phyloP scores from a whole-genome alignment of 2,888 invertebrate genomes.

The Lasioglossum villosulum region DNA sequence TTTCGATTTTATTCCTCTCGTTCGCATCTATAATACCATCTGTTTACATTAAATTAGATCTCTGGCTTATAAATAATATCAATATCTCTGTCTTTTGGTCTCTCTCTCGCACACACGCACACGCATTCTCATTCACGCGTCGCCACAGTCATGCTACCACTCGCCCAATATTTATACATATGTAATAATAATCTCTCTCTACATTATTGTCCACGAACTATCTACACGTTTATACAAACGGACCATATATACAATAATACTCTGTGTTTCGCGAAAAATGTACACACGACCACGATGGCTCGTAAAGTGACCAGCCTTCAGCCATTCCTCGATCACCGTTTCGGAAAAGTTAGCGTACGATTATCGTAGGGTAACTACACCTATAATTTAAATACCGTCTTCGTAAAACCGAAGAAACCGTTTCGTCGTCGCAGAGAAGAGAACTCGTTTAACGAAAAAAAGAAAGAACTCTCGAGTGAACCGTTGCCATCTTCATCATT shows the following conservation, averaged over 20 bases:
- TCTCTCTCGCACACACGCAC: constrained; percentile 48
- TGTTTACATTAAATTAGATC: constrained; percentile 82
- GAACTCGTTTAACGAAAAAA: not conserved
- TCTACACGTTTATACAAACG: constrained; percentile 73
- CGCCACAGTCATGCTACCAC: not conserved
- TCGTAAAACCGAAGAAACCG: constrained; percentile 73
- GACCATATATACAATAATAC: constrained; percentile 64
- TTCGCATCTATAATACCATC: constrained; percentile 76
- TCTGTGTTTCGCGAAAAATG: constrained; percentile 31
- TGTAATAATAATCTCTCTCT: constrained; percentile 51
- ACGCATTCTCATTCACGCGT: constrained; percentile 12
- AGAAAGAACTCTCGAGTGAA: not conserved
- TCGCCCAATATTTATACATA: constrained; percentile 20
- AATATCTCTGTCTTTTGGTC: constrained; percentile 74
- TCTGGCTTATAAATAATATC: constrained; percentile 81
- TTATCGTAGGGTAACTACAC: constrained; percentile 13
- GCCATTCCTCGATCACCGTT: not conserved
- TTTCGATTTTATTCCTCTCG: constrained; percentile 75
- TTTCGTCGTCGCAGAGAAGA: not conserved
- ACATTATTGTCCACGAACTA: constrained; percentile 78
- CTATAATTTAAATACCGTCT: constrained; percentile 17
- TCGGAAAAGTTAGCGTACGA: not conserved
- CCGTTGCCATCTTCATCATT: not conserved
- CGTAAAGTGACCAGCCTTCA: constrained; percentile 38
- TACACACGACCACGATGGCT: constrained; percentile 42